Evolutionary conservation across 2,888 invertebrate species (phyloP).

Genomic region (Sinelater perroti): DNA sequence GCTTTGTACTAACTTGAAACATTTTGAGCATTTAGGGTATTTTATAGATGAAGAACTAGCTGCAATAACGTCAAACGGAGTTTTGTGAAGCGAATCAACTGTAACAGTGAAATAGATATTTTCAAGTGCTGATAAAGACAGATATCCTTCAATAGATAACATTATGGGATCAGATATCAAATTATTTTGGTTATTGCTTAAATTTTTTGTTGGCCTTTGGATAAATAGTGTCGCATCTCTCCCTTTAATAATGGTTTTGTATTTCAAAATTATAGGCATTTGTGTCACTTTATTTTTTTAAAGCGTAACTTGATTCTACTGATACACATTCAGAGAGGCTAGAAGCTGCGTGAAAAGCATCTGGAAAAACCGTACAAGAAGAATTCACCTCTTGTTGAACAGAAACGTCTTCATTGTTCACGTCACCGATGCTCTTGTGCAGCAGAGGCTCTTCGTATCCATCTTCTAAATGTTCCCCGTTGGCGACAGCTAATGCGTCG

Average conservation of each 20-base stretch:
- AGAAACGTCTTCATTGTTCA: constrained; percentile 13
- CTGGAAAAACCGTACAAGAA: constrained; percentile 6
- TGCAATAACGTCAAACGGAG: constrained; percentile 37
- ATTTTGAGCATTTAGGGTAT: constrained; percentile 40
- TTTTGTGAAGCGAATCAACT: constrained; percentile 25
- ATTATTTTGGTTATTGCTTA: constrained; percentile 1
- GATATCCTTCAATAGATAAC: constrained; percentile 38
- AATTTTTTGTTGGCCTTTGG: constrained; percentile 1
- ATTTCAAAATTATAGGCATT: constrained; percentile 34
- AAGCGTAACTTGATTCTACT: constrained; percentile 30
- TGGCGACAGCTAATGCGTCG: constrained; percentile 32
- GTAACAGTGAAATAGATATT: constrained; percentile 37
- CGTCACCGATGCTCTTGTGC: constrained; percentile 11
- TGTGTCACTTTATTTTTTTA: constrained; percentile 34
- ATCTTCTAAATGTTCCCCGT: constrained; percentile 24
- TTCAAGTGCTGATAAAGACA: constrained; percentile 36
- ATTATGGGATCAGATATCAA: constrained; percentile 23
- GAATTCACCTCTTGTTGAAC: constrained; percentile 1
- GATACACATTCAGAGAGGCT: constrained; percentile 12
- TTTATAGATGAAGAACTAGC: not conserved
- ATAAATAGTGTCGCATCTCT: too few species aligned
- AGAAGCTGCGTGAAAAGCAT: not conserved
- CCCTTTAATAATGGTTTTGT: constrained; percentile 35
- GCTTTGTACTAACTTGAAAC: constrained; percentile 29
- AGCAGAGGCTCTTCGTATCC: constrained; percentile 13